Evolutionary conservation across 64 coral and sea anemone species (phyloP), one percentile per base, ranked within the genome.

Genomic region (Anthopleura sola): DNA sequence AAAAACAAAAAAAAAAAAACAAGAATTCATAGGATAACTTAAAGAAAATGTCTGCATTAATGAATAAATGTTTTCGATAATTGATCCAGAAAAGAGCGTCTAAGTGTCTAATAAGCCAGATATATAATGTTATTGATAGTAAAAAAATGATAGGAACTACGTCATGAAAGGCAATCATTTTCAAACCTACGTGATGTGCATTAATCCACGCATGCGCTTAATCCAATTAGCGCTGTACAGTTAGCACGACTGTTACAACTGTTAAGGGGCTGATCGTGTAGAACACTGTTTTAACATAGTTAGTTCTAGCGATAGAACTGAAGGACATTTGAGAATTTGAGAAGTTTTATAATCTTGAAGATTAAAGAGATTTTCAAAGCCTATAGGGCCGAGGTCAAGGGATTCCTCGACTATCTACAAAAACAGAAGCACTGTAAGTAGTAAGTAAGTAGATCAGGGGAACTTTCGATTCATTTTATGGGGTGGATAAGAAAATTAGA

Each of bases 21-120:
- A n/a, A n/a, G n/a, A n/a, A n/a, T n/a, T n/a, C n/a, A n/a, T n/a
- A n/a, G n/a, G n/a, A n/a, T n/a, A n/a, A n/a, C n/a, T n/a, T n/a
- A 68, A 68, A 12, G 24, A 26, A 29, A 68, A 68, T 29, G 24
- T n/a, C 24, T 20, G 2, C 62, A 68, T 10, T 68, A 12, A 68
- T 68, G 62, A 68, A 68, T 68, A 68, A 68, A 68, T 68, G 62
- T 68, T 68, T 68, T 68, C 20, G 26, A 68, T 28, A 26, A 68
- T 68, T 9, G 62, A 6, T 68, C 26, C 12, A 7, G 6, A 29
- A 28, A 68, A 68, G 8, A 68, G 62, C 62, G 23, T 31, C 62
- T 68, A 68, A 68, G 6, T 6, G 62, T n/a, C 26, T 68, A 68
- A 68, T 68, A 68, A 10, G 62, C 24, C 10, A 29, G 62, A 68